These are phyloP conservation scores for Acanthopleura granulata DNA, from an alignment of 2,888 invertebrate species.

Conservation along the genomic window DNA sequence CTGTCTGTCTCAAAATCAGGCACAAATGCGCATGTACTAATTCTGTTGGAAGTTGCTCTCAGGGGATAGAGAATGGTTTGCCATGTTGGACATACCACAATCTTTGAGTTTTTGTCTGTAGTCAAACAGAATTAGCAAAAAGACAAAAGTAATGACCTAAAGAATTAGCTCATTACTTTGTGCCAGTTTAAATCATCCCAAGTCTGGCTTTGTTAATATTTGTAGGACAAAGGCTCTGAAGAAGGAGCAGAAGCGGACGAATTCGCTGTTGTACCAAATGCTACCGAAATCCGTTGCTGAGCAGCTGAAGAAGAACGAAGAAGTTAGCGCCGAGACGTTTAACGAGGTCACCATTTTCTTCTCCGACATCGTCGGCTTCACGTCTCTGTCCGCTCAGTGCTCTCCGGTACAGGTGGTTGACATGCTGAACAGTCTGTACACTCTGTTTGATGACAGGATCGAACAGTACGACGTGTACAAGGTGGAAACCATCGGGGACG, in stretches of 20 bases:
- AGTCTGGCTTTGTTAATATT: neutral
- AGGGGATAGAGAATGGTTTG: too few relatives aligned
- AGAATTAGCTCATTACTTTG: too few relatives aligned
- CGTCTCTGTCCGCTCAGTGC: slow-evolving; percentile 53
- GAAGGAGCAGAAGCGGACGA: slow-evolving; percentile 60
- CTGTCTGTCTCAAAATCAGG: too few relatives aligned
- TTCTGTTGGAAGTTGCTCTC: too few relatives aligned
- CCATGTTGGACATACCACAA: too few relatives aligned
- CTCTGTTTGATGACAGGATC: slow-evolving; percentile 52
- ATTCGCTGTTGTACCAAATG: slow-evolving; percentile 64
- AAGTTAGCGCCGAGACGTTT: slow-evolving; percentile 55
- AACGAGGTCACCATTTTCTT: slow-evolving; percentile 60
- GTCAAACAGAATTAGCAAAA: too few relatives aligned
- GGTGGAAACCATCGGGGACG: slow-evolving; percentile 60
- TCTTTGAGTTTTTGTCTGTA: too few relatives aligned
- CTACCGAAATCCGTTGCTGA: slow-evolving; percentile 63
- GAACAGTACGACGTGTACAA: slow-evolving; percentile 58
- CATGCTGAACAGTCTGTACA: slow-evolving; percentile 56
- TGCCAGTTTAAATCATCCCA: too few relatives aligned
- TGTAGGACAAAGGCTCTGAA: slow-evolving; percentile 54
- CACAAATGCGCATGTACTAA: too few relatives aligned
- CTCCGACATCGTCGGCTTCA: slow-evolving; percentile 62
- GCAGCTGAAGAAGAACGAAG: slow-evolving; percentile 55
- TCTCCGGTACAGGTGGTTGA: slow-evolving; percentile 59
- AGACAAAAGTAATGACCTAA: too few relatives aligned